phyloP scores from a whole-genome alignment of 2,797 vertebrate species.

The Botia kubotai region DNA sequence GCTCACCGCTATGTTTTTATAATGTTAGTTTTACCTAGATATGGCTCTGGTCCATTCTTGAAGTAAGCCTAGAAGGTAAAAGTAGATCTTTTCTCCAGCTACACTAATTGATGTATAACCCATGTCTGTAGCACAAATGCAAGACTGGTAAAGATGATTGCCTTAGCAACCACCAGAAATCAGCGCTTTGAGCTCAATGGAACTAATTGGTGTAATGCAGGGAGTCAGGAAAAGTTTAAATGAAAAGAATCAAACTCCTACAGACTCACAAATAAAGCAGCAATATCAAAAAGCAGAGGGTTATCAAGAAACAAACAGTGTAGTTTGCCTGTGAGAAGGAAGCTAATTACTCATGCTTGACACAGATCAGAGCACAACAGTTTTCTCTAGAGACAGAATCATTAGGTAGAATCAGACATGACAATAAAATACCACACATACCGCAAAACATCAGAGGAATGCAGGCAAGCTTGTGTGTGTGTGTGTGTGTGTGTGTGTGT shows the following conservation, averaged over 20 bases:
- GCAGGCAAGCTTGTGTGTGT: neutral
- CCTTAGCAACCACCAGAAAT: neutral
- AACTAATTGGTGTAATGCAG: conserved; percentile 24
- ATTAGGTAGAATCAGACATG: conserved; percentile 47
- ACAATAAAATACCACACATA: conserved; percentile 32
- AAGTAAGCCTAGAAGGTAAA: too few species aligned
- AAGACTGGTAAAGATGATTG: neutral
- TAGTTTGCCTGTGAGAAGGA: conserved; percentile 31
- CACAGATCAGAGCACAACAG: conserved; percentile 23
- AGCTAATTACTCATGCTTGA: conserved; percentile 44
- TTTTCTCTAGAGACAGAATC: conserved; percentile 44
- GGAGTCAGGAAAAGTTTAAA: conserved; percentile 29
- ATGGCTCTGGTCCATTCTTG: neutral
- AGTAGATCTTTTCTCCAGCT: neutral
- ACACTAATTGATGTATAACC: neutral
- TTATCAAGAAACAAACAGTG: conserved; percentile 28
- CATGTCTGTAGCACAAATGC: neutral
- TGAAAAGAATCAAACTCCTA: conserved; percentile 22
- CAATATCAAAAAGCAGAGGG: conserved; percentile 20
- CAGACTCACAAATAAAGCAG: conserved; percentile 28
- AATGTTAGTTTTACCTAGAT: neutral
- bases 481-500: neutral
- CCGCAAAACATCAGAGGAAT: conserved; percentile 36
- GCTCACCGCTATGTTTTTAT: neutral
- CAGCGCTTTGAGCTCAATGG: conserved; percentile 5